Evolutionary conservation across 2,797 vertebrate species (phyloP), one percentile per base, ranked within the genome.

Genomic region (Distichodus sexfasciatus): DNA sequence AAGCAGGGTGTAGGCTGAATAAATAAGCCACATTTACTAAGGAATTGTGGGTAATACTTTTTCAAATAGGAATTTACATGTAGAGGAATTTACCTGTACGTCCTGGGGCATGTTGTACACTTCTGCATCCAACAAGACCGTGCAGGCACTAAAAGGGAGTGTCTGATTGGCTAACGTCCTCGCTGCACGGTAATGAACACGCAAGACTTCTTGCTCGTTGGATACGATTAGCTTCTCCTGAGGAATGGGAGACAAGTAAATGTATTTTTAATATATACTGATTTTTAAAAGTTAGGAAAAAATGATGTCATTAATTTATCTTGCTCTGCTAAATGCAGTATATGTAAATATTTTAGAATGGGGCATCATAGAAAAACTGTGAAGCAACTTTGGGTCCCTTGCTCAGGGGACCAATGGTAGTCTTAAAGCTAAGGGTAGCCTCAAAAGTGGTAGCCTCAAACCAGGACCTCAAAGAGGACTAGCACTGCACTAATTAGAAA

Each of bases 201-300:
- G 90, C 2, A 99, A 79, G 84, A 99, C 95, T 82, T 99, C 97
- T 84, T 99, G 97, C 76, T 99, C 97, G 0, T 98, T 99, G 35
- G 97, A 98, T 81, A 99, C 95, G 48, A 98, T 99, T 63, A 99
- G 91, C 84, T 99, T 99, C 83, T 99, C 97, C 97, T 99, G 82
- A 51, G 24, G 40, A 73, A 66, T 4, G 63, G 77, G 71, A 47
- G 69, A 76, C n/a, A 28, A 61, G 43, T 60, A 7, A 58, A 75
- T 4, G 28, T 1, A 63, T 12, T 1, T 24, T 35, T 10, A 9
- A 28, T 19, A 24, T 17, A 2, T 17, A 15, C 15, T 14, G 7
- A 2, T 11, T 31, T 54, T 10, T 9, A 4, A 66, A 29, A n/a
- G n/a, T n/a, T n/a, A n/a, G n/a, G n/a, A n/a, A n/a, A n/a, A n/a